Evolutionary conservation across 2,888 invertebrate genomes (phyloP), one percentile per base, ranked within the genome.

Genomic region (Hesperia comma): DNA sequence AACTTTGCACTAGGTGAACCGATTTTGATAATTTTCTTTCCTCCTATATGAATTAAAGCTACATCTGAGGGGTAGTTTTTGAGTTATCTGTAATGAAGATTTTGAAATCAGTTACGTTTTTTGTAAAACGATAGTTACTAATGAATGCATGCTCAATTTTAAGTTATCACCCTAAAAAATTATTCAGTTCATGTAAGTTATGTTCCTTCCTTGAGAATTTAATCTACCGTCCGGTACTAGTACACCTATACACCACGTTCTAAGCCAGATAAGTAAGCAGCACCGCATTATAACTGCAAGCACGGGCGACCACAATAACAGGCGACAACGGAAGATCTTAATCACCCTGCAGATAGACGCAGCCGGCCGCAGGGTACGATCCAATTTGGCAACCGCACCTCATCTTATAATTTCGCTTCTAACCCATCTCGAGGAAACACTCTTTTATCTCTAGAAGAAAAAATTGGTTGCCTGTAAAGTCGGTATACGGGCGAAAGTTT

Each of bases 291-390:
- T 54, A 33, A 32, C 43, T 53, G 33, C 32, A 55, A 26, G 26
- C 32, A 62, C 19, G 19, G 12, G 41, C 49, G 26, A 43, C 43
- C 43, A 51, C 63, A 56, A 46, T 63, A 63, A 46, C 51, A 61
- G 54, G 54, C 26, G 46, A 51, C 63, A 51, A 17, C 15, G 54
- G 46, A 62, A 69, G 69, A 69, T 69, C 67, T 69, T 69, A 70
- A 70, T 69, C 62, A 64, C 62, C 58, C 53, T 32, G 37, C 12
- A 67, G 55, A 66, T 60, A 49, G 66, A 55, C 60, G 66, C 53
- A 60, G n/a, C n/a, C n/a, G 51, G 61, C 66, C 49, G 21, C 37
- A 37, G 66, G 66, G 55, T 66, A 66, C 43, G 61, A 67, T 67
- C 54, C 54, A 67, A 67, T 67, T 67, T 67, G 66, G 66, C 66